Evolutionary conservation across 30 jellyfish, hydroid and myxozoan species (phyloP).

Genomic region (Hydractinia echinata): DNA sequence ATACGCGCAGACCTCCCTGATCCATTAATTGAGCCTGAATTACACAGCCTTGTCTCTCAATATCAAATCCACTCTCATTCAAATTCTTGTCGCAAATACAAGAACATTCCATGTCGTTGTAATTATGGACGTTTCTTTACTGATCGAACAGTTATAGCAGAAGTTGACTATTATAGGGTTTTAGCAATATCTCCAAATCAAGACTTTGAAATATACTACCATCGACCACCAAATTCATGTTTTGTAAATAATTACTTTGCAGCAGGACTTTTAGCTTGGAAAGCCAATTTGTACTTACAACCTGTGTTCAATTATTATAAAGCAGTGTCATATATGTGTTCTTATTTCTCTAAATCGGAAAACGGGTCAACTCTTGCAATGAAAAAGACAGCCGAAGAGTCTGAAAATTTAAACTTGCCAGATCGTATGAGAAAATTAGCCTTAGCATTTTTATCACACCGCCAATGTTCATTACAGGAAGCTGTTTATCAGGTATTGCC

Average conservation of each 20-base stretch:
- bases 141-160: background rate
- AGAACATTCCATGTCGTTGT: conserved; percentile 21
- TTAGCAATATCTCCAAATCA: background rate
- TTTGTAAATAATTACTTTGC: conserved; percentile 15
- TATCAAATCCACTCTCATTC: conserved; percentile 33
- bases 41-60: background rate
- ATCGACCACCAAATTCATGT: conserved; percentile 13
- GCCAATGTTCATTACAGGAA: conserved; percentile 10
- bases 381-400: background rate
- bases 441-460: background rate
- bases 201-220: background rate
- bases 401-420: background rate
- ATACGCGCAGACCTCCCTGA: conserved; percentile 22
- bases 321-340: conserved; percentile 17
- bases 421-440: conserved; percentile 14
- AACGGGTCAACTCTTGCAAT: background rate
- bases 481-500: conserved; percentile 20
- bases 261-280: conserved; percentile 2
- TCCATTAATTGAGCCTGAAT: background rate
- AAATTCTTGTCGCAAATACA: conserved; percentile 27
- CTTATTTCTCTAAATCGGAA: conserved; percentile 11
- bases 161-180: background rate
- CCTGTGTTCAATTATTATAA: conserved; percentile 8
- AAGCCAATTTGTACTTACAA: conserved; percentile 9
- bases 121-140: conserved; percentile 11